Conservation (phyloP, 2,113 vertebrate species). For the Saguinus midas region DNA sequence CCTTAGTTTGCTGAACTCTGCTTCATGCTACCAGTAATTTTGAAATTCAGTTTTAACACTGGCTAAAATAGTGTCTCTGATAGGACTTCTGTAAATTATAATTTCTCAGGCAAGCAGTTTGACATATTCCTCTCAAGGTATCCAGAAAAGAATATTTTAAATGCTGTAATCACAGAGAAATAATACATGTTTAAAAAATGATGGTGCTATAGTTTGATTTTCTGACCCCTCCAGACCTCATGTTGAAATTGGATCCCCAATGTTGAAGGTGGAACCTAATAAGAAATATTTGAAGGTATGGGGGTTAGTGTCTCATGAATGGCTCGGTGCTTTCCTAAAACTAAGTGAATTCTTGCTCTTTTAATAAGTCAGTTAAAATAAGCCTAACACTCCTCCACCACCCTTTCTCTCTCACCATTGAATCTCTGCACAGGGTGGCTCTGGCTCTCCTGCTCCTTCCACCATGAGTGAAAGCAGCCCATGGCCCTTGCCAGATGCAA, state of each 20-base stretch:
- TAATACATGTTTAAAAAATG: not conserved
- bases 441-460: not conserved
- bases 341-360: not conserved
- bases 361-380: not conserved
- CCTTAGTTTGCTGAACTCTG: not conserved
- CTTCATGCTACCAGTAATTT: not conserved
- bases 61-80: not conserved
- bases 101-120: not conserved
- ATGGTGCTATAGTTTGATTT: not conserved
- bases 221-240: not conserved
- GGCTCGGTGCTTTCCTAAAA: too few species aligned
- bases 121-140: not conserved
- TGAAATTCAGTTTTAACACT: not conserved
- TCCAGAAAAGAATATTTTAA: not conserved
- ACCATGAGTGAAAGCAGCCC: not conserved
- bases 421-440: not conserved
- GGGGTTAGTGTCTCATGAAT: too few species aligned
- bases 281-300: not conserved
- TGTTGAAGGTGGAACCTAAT: not conserved
- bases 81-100: not conserved
- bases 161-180: not conserved
- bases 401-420: not conserved
- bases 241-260: not conserved
- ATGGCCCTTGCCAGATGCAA: not conserved
- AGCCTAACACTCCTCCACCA: not conserved